phyloP scores from a whole-genome alignment of 1,140 invertebrate genomes.

The Eupeodes corollae region DNA sequence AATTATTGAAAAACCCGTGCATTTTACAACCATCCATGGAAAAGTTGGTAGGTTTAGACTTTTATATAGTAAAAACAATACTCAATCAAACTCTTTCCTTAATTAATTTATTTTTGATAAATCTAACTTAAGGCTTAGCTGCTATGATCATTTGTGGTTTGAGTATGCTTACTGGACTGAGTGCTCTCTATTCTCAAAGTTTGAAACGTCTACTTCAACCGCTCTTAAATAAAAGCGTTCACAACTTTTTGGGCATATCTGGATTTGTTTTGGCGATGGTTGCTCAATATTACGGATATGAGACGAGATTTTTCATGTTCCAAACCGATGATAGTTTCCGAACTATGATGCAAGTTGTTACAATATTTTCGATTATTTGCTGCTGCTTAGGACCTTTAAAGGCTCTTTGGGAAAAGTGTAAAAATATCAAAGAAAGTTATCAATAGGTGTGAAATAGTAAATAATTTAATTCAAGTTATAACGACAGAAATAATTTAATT shows the following conservation, averaged over 20 bases:
- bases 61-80: not conserved
- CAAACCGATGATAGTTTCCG: conserved; percentile 14
- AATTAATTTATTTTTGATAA: conserved; percentile 3
- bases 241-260: conserved; percentile 25
- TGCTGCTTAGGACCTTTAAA: conserved; percentile 24
- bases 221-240: conserved; percentile 25
- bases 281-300: conserved; percentile 32
- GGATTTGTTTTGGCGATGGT: conserved; percentile 26
- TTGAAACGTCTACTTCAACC: conserved; percentile 23
- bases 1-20: conserved; percentile 24
- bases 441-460: not conserved
- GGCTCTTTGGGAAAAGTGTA: conserved; percentile 17
- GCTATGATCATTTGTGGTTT: conserved; percentile 18
- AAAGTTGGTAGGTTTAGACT: conserved; percentile 24
- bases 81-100: not conserved
- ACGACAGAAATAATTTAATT: too few species aligned
- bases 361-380: conserved; percentile 21
- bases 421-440: conserved; percentile 15
- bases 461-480: too few species aligned
- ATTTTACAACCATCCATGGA: conserved; percentile 19
- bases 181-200: conserved; percentile 22
- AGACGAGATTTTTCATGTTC: conserved; percentile 24
- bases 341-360: conserved; percentile 23
- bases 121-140: conserved; percentile 20
- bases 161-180: conserved; percentile 22